Evolutionary conservation across 2,888 invertebrate genomes (phyloP).

Genomic region (Hoplodrina blanda): DNA sequence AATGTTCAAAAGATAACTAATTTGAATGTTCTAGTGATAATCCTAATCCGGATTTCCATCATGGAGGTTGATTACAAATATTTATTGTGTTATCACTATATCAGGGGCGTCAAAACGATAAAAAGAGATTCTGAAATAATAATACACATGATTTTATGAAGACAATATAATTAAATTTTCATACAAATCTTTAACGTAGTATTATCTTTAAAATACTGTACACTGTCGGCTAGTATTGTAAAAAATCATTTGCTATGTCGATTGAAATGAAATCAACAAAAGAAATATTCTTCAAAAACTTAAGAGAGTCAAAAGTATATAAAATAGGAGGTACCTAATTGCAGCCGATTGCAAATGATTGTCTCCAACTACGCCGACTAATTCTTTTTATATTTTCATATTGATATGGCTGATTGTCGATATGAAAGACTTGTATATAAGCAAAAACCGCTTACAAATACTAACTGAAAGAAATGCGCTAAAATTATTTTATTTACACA

Average conservation of each 20-base stretch:
- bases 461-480: conserved; percentile 85
- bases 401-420: conserved; percentile 93
- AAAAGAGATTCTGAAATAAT: conserved; percentile 67
- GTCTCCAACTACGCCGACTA: conserved; percentile 81
- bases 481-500: conserved; percentile 84
- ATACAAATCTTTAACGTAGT: conserved; percentile 95
- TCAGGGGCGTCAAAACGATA: conserved; percentile 28
- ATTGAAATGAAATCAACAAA: conserved; percentile 60
- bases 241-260: conserved; percentile 80
- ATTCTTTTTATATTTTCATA: conserved; percentile 88
- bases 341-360: conserved; percentile 78
- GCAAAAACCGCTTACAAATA: conserved; percentile 81
- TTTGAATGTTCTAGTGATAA: conserved; percentile 28
- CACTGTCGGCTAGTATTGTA: conserved; percentile 87
- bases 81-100: not conserved
- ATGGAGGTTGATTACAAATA: conserved; percentile 10
- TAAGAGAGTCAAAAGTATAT: conserved; percentile 55
- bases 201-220: conserved; percentile 95
- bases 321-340: conserved; percentile 22
- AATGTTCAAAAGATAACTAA: conserved; percentile 27
- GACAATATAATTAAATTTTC: conserved; percentile 93
- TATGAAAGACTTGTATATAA: conserved; percentile 90
- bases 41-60: conserved; percentile 36
- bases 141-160: conserved; percentile 85
- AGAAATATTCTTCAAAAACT: conserved; percentile 74